Base-by-base conservation (phyloP, 2,888 invertebrate species). In the Eupelmus urozonus region DNA sequence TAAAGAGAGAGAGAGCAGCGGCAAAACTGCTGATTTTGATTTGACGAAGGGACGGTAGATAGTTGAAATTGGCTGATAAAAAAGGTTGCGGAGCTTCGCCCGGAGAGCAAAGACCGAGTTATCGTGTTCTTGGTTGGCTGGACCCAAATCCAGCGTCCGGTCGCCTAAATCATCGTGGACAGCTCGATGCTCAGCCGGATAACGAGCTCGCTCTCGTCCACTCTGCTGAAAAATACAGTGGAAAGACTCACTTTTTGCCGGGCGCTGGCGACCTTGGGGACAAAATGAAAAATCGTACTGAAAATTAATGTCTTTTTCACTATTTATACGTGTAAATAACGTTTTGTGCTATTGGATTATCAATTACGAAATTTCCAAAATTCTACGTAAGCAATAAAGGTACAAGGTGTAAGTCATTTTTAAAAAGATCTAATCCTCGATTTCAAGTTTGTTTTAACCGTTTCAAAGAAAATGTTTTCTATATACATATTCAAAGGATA, bases 61-160 rank as follows among this genome's bases (percentile, higher is more conserved):
- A 77, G 60, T 23, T 40, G 80, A 75, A 80, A 80, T 76, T 78
- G 74, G 62, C 66, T 74, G 80, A 75, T 80, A 78, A 78, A 80
- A 80, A 78, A 76, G 75, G 75, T 80, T 67, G 62, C 29, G 40
- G 16, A 70, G 29, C 45, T 45, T 51, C 29, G 53, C 42, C 34
- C 4, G 0, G 9, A 18, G 53, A 45, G 75, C 74, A 77, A 75
- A 67, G 77, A 75, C 75, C 80, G 81, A 82, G 81, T 81, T 84
- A 84, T 84, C 83, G 78, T 80, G 81, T 84, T 84, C 81, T 83
- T 83, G 84, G 84, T 84, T 84, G 82, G 83, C 82, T 85, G 84
- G 82, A 79, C 80, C 72, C 76, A 80, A 81, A 84, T 83, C 78
- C 80, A 80, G 81, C 79, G 84, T 84, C 83, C 76, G 81, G 79